Percentiles rank a stretch among this genome's conserved stretches.
Conservation (phyloP, 2,113 vertebrate species). For the Corythornis cristatus region DNA sequence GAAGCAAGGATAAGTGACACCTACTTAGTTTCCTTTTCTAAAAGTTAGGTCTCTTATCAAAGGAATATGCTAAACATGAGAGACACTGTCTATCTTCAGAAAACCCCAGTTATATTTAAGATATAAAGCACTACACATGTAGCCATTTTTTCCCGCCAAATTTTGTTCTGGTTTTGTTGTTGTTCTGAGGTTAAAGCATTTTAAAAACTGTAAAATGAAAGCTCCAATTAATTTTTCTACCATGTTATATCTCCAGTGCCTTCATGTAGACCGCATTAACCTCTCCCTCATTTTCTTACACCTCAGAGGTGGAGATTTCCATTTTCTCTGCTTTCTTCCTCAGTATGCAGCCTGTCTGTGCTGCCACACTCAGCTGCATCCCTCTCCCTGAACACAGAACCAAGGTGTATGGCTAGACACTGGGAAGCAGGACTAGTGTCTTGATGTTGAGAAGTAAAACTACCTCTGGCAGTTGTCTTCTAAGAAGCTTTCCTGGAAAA, state of each 20-base stretch:
- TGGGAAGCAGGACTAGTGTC: background rate
- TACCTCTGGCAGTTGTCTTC: background rate
- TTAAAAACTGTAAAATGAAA: background rate
- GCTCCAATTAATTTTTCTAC: background rate
- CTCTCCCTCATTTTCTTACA: background rate
- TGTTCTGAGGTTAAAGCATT: background rate
- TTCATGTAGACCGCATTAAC: background rate
- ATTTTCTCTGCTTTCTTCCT: background rate
- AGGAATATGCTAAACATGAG: slow-evolving; percentile 6
- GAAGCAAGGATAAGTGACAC: slow-evolving; percentile 15
- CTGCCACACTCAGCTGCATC: background rate
- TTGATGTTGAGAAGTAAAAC: background rate
- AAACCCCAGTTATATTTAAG: background rate
- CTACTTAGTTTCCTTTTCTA: slow-evolving; percentile 2
- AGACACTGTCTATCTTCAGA: background rate
- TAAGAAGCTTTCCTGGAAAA: background rate
- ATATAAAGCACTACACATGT: background rate
- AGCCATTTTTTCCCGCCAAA: background rate
- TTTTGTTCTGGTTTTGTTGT: background rate
- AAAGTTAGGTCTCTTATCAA: slow-evolving; percentile 11
- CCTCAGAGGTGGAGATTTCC: background rate
- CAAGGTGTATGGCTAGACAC: background rate
- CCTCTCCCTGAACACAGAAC: fast-evolving
- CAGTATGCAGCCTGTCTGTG: background rate
- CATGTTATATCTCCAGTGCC: background rate